Evolutionary conservation across 2,797 vertebrate genomes (phyloP).

Genomic region (Psittacula echo): DNA sequence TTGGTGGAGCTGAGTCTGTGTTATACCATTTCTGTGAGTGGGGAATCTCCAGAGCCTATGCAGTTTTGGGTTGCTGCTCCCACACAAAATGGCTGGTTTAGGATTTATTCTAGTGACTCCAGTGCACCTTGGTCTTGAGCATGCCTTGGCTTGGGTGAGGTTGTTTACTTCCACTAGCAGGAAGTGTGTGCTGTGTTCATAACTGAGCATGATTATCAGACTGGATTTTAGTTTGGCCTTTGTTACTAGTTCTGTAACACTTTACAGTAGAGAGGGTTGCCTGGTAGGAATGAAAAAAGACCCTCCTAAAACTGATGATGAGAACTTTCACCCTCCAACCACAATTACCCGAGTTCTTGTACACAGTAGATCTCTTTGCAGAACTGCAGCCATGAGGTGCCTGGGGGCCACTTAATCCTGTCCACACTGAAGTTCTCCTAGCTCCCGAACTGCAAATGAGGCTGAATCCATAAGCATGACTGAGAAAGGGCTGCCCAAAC

Average conservation of each 20-base stretch:
- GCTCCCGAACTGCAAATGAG: not conserved
- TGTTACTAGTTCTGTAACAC: not conserved
- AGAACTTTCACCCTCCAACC: not conserved
- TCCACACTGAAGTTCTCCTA: not conserved
- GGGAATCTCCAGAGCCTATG: not conserved
- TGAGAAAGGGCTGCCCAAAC: not conserved
- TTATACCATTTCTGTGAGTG: rapidly evolving
- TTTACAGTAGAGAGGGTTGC: not conserved
- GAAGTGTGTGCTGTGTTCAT: not conserved
- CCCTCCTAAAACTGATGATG: not conserved
- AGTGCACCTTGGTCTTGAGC: not conserved
- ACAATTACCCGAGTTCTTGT: not conserved
- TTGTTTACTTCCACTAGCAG: conserved; percentile 23
- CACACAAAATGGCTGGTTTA: not conserved
- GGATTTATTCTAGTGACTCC: not conserved
- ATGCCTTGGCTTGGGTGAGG: not conserved
- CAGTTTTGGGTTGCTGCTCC: not conserved
- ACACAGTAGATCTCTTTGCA: not conserved
- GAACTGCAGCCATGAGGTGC: rapidly evolving
- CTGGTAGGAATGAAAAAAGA: not conserved
- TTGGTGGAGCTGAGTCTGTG: rapidly evolving
- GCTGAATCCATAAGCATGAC: not conserved
- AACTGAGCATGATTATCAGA: not conserved
- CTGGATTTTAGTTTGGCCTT: conserved; percentile 34
- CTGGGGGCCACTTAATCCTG: not conserved